Conservation (phyloP, 1,140 invertebrate genomes). For the Drosophila punjabiensis region DNA sequence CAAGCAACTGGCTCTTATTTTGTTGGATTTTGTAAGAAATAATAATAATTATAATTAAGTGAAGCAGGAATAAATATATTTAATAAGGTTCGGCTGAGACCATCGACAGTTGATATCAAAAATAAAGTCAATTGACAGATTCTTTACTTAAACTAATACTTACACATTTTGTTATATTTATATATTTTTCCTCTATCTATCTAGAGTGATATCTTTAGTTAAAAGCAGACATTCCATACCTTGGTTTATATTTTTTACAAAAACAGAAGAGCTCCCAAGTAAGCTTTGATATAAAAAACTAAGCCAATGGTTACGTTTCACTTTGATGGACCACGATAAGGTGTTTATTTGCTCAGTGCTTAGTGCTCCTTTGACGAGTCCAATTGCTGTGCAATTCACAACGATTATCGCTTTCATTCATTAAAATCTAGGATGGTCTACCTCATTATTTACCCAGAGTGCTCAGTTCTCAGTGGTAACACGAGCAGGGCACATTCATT, state of each 20-base stretch:
- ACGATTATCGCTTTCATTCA: constrained; percentile 80
- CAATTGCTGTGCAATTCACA: constrained; percentile 67
- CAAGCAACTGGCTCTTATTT: no score
- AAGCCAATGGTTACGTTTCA: constrained; percentile 21
- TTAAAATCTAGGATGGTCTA: constrained; percentile 67
- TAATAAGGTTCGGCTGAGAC: no score
- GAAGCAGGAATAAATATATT: no score
- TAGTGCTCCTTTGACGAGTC: constrained; percentile 63
- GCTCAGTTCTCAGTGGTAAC: constrained; percentile 64
- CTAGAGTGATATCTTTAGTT: background rate
- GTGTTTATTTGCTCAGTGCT: constrained; percentile 31
- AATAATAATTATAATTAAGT: background rate
- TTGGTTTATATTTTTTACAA: no score
- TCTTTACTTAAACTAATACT: background rate
- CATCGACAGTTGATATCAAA: background rate
- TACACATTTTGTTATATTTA: background rate
- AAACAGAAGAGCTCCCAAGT: no score
- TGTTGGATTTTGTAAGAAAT: no score
- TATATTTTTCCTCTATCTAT: background rate
- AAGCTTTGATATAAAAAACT: background rate
- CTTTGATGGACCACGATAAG: constrained; percentile 36
- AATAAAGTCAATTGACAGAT: background rate
- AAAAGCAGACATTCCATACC: background rate
- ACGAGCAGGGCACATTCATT: constrained; percentile 44
- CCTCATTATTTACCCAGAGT: constrained; percentile 78